phyloP scores from a whole-genome alignment of 2,797 vertebrate species.

The Chanos chanos region DNA sequence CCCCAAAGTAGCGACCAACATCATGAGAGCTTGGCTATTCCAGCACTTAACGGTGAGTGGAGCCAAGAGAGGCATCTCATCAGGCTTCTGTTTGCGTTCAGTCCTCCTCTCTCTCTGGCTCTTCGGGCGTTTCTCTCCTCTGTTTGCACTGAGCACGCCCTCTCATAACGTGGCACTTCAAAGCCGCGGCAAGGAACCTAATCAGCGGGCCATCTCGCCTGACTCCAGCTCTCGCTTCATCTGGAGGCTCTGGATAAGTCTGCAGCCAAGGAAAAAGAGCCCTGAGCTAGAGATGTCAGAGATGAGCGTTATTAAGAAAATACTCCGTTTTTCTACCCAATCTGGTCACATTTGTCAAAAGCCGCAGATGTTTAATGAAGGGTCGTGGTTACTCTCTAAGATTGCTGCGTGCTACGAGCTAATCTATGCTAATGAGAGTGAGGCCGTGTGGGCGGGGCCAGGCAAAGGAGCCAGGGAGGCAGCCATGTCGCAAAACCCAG shows the following conservation, averaged over 20 bases:
- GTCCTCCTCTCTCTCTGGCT: not conserved
- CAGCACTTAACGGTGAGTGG: conserved; percentile 98
- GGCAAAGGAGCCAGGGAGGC: not conserved
- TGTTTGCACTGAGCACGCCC: not conserved
- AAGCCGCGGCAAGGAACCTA: conserved; percentile 49
- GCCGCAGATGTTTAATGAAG: not conserved
- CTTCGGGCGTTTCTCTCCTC: not conserved
- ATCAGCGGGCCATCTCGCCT: conserved; percentile 50
- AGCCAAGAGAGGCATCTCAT: conserved; percentile 49
- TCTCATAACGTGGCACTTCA: conserved; percentile 45
- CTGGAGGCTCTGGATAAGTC: conserved; percentile 57
- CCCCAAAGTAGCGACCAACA: conserved; percentile 99
- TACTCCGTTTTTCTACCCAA: conserved; percentile 35
- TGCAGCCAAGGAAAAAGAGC: conserved; percentile 54
- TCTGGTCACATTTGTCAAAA: conserved; percentile 1
- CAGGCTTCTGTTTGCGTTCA: no score
- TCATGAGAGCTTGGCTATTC: conserved; percentile 99
- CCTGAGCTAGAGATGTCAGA: conserved; percentile 49
- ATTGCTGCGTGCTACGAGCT: not conserved
- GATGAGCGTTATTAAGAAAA: conserved; percentile 61
- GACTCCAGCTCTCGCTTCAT: conserved; percentile 42
- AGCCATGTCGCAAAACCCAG: not conserved
- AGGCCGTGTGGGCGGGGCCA: no score
- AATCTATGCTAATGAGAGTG: not conserved
- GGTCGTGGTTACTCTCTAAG: not conserved